These are phyloP conservation scores for Oryzias dopingdopingensis DNA, from an alignment of 2,797 vertebrate genomes.

Conservation along the genomic window DNA sequence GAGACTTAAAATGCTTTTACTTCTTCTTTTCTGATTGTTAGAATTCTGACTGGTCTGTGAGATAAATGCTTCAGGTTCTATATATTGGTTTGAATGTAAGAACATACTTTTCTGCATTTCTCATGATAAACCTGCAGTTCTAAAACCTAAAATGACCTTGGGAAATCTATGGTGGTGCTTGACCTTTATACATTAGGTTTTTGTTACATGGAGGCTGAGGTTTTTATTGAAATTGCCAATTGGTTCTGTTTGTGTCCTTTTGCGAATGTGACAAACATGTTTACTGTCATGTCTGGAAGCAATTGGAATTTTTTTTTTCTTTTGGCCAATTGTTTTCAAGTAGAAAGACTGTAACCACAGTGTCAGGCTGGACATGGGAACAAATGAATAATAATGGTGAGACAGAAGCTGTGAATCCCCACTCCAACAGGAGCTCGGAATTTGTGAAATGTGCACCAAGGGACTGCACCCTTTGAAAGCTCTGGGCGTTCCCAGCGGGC, in stretches of 20 bases:
- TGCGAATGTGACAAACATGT: slow-evolving; percentile 10
- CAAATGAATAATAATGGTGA: slow-evolving; percentile 23
- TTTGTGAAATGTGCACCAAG: slow-evolving; percentile 24
- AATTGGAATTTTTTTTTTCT: slow-evolving; percentile 31
- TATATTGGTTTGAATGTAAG: slow-evolving; percentile 12
- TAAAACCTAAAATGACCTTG: too few relatives aligned
- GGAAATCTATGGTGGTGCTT: neutral
- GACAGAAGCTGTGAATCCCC: slow-evolving; percentile 48
- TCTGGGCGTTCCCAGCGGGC: slow-evolving; percentile 28
- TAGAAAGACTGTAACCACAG: slow-evolving; percentile 32
- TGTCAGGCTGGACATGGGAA: slow-evolving; percentile 11
- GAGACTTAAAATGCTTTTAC: slow-evolving; percentile 46
- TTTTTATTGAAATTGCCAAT: slow-evolving; percentile 26
- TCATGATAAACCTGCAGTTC: slow-evolving; percentile 4
- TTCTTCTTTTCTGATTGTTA: slow-evolving; percentile 41
- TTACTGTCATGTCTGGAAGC: slow-evolving; percentile 12
- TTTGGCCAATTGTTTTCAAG: slow-evolving; percentile 1
- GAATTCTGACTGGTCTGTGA: slow-evolving; percentile 9
- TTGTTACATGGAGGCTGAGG: neutral
- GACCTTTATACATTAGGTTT: neutral
- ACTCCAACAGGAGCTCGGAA: slow-evolving; percentile 22
- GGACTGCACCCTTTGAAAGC: slow-evolving; percentile 48
- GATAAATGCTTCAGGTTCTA: slow-evolving; percentile 3
- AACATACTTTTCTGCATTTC: neutral
- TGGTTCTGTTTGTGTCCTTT: slow-evolving; percentile 44